Evolutionary conservation across 2,797 vertebrate genomes (phyloP), one percentile per base, ranked within the genome.

Genomic region (Apodemus agrarius): DNA sequence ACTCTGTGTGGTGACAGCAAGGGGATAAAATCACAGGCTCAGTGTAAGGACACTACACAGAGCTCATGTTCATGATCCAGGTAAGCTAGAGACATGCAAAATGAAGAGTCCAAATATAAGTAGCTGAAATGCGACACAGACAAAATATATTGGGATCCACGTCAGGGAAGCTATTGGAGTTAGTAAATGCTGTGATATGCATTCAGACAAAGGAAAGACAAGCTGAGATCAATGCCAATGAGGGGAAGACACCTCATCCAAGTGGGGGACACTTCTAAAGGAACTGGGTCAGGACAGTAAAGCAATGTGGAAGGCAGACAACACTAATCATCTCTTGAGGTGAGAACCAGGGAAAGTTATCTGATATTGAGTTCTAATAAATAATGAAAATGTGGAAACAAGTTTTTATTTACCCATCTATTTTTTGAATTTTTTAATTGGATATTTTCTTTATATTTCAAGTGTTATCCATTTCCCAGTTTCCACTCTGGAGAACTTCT

Each of bases 41-140:
- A 3, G 26, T 69, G n/a, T 69, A 26, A 43, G 24, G 81, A 90
- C 65, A 2, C 34, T 3, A 21, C 29, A 14, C 26, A 40, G n/a
- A 96, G 24, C 2, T 76, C 52, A 82, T 26, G 31, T 31, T 87
- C 85, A 59, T 57, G n/a, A 79, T 29, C 40, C 12, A 75, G 5
- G 37, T 54, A 40, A 84, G 29, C 7, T 84, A 91, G 24, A 57
- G 89, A 93, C 31, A 83, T 8, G 76, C 59, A 67, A 86, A 80
- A 79, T 34, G 54, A 96, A 96, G 82, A 76, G 14, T 82, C 7
- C 29, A 69, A 93, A 96, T 85, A 37, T 61, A 88, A 93, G 95
- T 46, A 8, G 72, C 17, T 57, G 49, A 49, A 24, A 1, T 12
- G 21, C 93, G 26, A 37, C 80, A 89, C 19, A 46, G 82, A 59